These are phyloP conservation scores for Takifugu bimaculatus DNA, from an alignment of 2,113 vertebrate genomes.

Conservation along the genomic window DNA sequence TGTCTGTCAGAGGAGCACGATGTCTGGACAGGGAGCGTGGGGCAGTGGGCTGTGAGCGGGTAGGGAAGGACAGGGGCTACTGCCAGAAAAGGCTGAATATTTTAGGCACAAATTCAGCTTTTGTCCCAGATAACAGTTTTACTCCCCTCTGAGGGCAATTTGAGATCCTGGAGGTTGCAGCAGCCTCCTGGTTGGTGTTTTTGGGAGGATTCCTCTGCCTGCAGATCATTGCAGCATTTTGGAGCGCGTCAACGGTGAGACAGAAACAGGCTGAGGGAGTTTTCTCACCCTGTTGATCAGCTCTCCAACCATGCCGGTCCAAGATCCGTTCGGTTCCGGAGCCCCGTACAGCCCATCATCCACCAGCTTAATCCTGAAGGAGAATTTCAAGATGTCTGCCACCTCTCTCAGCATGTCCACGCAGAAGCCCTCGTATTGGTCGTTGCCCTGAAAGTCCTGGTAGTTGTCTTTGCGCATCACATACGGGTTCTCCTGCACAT, in stretches of 20 bases:
- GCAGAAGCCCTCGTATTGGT: slow-evolving; percentile 92
- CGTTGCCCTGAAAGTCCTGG: slow-evolving; percentile 83
- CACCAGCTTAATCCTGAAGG: slow-evolving; percentile 88
- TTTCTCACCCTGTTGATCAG: slow-evolving; percentile 88
- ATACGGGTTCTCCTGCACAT: slow-evolving; percentile 87
- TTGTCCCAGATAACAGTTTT: slow-evolving; percentile 66
- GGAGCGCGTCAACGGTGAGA: neutral
- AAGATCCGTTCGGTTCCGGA: slow-evolving; percentile 90
- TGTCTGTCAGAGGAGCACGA: slow-evolving; percentile 40
- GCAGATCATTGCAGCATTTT: slow-evolving; percentile 1
- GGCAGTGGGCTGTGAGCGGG: neutral
- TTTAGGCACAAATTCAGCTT: slow-evolving; percentile 63
- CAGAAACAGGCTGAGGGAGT: neutral
- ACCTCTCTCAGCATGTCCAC: slow-evolving; percentile 94
- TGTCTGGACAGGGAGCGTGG: slow-evolving; percentile 23
- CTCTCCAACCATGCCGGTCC: slow-evolving; percentile 96
- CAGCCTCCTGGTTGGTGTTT: slow-evolving; percentile 53
- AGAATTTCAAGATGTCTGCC: slow-evolving; percentile 88
- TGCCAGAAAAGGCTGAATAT: slow-evolving; percentile 29
- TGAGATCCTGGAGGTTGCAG: slow-evolving; percentile 56
- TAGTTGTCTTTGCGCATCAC: slow-evolving; percentile 90
- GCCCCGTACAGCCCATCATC: slow-evolving; percentile 91
- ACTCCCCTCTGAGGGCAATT: slow-evolving; percentile 63
- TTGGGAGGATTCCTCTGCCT: slow-evolving; percentile 17
- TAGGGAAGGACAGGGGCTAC: slow-evolving; percentile 1